phyloP scores from a whole-genome alignment of 2,113 vertebrate species.

The Regulus satrapa region DNA sequence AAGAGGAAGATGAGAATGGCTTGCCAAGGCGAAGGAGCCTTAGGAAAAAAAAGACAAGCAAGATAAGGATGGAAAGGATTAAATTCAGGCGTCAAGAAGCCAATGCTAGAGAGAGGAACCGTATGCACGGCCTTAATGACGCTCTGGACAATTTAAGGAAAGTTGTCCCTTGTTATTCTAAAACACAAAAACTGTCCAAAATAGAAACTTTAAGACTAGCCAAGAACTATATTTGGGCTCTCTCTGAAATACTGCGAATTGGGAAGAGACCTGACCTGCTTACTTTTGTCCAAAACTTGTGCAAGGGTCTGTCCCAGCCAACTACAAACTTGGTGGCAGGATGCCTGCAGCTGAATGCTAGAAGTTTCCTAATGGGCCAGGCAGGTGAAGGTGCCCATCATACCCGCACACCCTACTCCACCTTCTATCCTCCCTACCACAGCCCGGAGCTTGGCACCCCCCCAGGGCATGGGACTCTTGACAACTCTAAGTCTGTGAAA shows the following conservation, averaged over 20 bases:
- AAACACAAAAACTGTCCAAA: conserved; percentile 98
- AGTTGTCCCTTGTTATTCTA: conserved; percentile 98
- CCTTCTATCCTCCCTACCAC: conserved; percentile 88
- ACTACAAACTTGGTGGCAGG: conserved; percentile 99
- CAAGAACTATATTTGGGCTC: conserved; percentile 99
- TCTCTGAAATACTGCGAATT: conserved; percentile 94
- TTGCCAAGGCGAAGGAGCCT: conserved; percentile 86
- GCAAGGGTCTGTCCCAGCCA: conserved; percentile 97
- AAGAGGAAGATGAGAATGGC: conserved; percentile 86
- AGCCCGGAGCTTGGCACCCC: conserved; percentile 87
- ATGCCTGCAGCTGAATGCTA: conserved; percentile 96
- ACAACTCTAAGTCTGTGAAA: conserved; percentile 90
- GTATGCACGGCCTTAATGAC: conserved; percentile 95
- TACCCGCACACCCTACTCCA: conserved; percentile 85
- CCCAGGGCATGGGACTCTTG: conserved; percentile 83
- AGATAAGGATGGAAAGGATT: conserved; percentile 85
- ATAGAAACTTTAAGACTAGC: conserved; percentile 97
- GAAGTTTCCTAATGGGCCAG: conserved; percentile 94
- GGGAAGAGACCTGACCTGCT: conserved; percentile 96
- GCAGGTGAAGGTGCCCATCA: conserved; percentile 86
- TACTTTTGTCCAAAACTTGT: conserved; percentile 96
- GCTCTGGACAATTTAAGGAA: conserved; percentile 97
- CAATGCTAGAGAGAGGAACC: conserved; percentile 90
- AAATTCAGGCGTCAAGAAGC: conserved; percentile 92
- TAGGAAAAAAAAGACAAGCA: conserved; percentile 90